Conservation (phyloP, 2,797 vertebrate genomes). For the Heterohyrax brucei region DNA sequence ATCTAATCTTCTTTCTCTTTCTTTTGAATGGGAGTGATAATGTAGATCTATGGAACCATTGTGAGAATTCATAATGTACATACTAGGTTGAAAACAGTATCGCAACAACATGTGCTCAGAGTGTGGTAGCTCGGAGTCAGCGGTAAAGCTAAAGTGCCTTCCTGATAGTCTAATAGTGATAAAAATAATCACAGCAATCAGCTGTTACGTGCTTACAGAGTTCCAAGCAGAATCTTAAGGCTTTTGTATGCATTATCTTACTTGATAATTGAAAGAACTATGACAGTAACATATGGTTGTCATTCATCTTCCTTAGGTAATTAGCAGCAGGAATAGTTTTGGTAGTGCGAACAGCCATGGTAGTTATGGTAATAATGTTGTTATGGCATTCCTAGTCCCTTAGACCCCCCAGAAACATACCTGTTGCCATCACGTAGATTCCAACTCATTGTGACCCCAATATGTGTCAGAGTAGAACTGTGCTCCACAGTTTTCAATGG, state of each 20-base stretch:
- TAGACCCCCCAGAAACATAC: background rate
- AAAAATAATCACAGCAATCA: background rate
- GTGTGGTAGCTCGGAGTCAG: background rate
- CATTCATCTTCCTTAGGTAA: background rate
- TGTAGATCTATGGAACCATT: background rate
- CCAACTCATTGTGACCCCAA: no score
- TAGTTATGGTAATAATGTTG: background rate
- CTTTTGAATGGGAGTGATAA: background rate
- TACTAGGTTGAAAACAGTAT: background rate
- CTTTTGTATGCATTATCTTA: background rate
- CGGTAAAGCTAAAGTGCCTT: background rate
- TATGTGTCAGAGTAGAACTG: no score
- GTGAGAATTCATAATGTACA: background rate
- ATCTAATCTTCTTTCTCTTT: background rate
- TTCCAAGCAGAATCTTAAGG: background rate
- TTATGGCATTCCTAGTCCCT: background rate
- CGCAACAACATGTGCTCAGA: background rate
- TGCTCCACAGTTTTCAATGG: no score
- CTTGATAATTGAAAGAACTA: background rate
- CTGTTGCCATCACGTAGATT: no score
- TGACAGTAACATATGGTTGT: background rate
- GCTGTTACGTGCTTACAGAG: background rate
- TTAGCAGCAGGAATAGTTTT: background rate
- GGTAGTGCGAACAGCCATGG: background rate
- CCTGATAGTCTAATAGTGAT: background rate